Evolutionary conservation across 1,140 invertebrate genomes (phyloP), one percentile per base, ranked within the genome.

Genomic region (Marisa cornuarietis): DNA sequence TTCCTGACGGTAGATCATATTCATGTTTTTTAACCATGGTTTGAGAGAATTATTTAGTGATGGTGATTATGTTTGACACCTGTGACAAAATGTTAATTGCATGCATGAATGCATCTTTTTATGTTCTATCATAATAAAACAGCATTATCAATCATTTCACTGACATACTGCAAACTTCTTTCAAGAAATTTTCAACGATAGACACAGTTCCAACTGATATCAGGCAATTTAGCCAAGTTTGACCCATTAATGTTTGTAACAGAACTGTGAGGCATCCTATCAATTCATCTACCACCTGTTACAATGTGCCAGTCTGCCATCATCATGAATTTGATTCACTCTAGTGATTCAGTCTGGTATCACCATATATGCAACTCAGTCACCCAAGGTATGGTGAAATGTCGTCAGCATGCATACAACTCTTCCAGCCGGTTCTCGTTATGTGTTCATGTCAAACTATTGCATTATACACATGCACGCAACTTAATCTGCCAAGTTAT

Each of bases 401-500:
- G 31, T 42, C 31, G 6, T 42, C 31, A 42, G 31, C 31, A 42
- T 42, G 31, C 31, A 42, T 42, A 42, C 1, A 42, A 6, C 31
- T 42, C 31, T 42, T 42, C 31, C 31, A 42, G 31, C 20, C 24
- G 24, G 20, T 26, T 26, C 42, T n/a, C 68, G 10, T 16, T 16
- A 18, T 49, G 4, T 20, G 3, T 51, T 49, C 18, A 24, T 51
- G 42, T 72, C 7, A 14, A 72, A 6, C 49, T 18, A 18, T 16
- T 20, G 9, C 9, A 16, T 49, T 0, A 42, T 51, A 42, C 49
- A 51, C 49, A 42, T 72, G 31, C 14, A 42, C 18, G 8, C 26
- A 49, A 51, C 62, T 63, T 63, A 20, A 54, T 31, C 26, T 54
- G 61, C 61, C 74, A 76, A n/a, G 61, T 76, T 76, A 18, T 76